Conservation (phyloP, 23 tunicate species). For the Ascidia mentula region DNA sequence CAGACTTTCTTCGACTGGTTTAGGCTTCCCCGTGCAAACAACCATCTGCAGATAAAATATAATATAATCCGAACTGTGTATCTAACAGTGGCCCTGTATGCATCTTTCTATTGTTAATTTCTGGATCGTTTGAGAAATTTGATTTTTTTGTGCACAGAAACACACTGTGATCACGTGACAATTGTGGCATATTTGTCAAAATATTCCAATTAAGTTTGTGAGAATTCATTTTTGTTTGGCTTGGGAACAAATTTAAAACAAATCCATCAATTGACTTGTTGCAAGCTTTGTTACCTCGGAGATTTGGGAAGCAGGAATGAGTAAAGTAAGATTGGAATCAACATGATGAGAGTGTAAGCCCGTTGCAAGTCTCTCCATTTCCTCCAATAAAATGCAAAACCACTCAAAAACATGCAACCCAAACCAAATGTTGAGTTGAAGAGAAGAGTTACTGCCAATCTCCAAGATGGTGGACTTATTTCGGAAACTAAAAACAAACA, state of each 20-base stretch:
- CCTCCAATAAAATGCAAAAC: conserved; percentile 18
- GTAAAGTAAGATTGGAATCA: conserved; percentile 3
- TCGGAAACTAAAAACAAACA: conserved; percentile 7
- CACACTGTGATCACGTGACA: no score
- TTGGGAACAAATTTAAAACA: no score
- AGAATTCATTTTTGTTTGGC: no score
- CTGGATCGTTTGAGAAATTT: no score
- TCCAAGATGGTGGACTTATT: conserved; percentile 21
- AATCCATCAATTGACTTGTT: no score
- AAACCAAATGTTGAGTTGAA: conserved; percentile 26
- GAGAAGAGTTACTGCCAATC: conserved; percentile 6
- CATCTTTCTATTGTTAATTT: no score
- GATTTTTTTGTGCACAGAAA: no score
- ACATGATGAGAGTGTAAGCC: not conserved
- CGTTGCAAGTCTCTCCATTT: conserved; percentile 25
- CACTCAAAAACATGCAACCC: conserved; percentile 20
- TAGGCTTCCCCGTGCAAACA: not conserved
- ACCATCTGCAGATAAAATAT: conserved; percentile 16
- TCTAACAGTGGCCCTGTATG: no score
- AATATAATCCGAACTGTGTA: no score
- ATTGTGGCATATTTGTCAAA: no score
- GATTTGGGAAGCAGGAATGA: conserved; percentile 31
- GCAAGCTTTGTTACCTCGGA: conserved; percentile 13
- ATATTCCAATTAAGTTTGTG: no score
- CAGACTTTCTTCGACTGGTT: conserved; percentile 5